These are phyloP conservation scores for Cuculus canorus DNA, from an alignment of 2,797 vertebrate species.

Conservation along the genomic window DNA sequence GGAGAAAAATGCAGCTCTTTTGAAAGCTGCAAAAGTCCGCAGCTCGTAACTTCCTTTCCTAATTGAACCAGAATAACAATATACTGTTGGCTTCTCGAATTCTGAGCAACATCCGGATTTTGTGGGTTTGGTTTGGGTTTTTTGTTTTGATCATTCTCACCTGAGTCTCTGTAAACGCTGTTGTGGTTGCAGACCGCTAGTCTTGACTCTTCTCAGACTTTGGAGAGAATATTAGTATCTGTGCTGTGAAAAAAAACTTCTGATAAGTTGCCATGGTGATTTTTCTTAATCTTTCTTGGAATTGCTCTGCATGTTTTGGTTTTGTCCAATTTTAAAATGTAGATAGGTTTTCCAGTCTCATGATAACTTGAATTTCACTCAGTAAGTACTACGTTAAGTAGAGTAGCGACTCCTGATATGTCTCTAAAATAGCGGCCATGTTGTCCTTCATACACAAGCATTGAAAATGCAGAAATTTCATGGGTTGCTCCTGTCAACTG, in stretches of 20 bases:
- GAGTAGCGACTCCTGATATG: rapidly evolving
- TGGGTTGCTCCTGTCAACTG: not conserved
- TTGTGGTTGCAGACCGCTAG: not conserved
- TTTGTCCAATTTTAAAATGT: rapidly evolving
- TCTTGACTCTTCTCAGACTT: not conserved
- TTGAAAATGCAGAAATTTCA: not conserved
- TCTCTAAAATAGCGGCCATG: not conserved
- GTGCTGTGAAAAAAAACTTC: not conserved
- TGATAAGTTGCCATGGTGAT: not conserved
- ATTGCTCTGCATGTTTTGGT: not conserved
- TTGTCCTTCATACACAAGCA: not conserved
- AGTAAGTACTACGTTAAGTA: not conserved
- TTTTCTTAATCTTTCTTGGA: not conserved
- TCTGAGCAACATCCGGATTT: not conserved
- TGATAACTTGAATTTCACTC: not conserved
- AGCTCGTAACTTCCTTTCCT: not conserved
- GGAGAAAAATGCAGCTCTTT: not conserved
- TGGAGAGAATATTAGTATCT: not conserved
- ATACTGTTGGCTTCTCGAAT: not conserved
- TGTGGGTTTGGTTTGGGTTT: not conserved
- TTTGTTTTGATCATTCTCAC: not conserved
- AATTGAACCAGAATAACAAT: not conserved
- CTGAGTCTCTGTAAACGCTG: not conserved
- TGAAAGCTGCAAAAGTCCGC: not conserved
- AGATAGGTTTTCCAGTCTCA: rapidly evolving